These are phyloP conservation scores for Meghimatium bilineatum DNA, from an alignment of 2,888 invertebrate genomes.

Conservation along the genomic window DNA sequence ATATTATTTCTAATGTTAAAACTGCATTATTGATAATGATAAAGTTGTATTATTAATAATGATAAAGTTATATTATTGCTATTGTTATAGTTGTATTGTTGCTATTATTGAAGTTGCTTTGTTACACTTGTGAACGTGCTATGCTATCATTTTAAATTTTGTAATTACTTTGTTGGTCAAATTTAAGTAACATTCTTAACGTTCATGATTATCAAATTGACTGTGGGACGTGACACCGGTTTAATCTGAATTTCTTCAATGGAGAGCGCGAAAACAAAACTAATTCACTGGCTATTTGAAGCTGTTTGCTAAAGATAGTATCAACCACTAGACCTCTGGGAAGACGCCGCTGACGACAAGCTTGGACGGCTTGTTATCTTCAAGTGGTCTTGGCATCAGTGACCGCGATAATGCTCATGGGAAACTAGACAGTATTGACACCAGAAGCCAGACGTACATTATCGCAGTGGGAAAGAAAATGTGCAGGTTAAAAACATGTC, in stretches of 20 bases:
- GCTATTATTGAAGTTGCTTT: too few species aligned
- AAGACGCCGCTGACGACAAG: conserved; percentile 12
- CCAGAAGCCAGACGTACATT: background rate
- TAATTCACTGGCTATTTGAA: background rate
- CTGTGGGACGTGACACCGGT: background rate
- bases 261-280: background rate
- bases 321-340: background rate
- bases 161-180: too few species aligned
- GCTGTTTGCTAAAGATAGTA: conserved; percentile 2
- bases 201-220: background rate
- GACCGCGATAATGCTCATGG: background rate
- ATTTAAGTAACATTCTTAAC: background rate
- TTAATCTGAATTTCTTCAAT: background rate
- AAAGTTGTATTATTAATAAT: too few species aligned
- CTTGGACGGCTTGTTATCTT: background rate
- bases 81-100: too few species aligned
- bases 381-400: conserved; percentile 13
- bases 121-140: too few species aligned
- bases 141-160: too few species aligned
- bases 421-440: background rate
- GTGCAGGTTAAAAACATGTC: too few species aligned
- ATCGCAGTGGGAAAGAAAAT: too few species aligned
- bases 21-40: too few species aligned
- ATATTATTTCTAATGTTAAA: too few species aligned
- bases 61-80: too few species aligned